Evolutionary conservation across 92 coral and sea anemone genomes (phyloP), one percentile per base, ranked within the genome.

Genomic region (Virgularia gustaviana): DNA sequence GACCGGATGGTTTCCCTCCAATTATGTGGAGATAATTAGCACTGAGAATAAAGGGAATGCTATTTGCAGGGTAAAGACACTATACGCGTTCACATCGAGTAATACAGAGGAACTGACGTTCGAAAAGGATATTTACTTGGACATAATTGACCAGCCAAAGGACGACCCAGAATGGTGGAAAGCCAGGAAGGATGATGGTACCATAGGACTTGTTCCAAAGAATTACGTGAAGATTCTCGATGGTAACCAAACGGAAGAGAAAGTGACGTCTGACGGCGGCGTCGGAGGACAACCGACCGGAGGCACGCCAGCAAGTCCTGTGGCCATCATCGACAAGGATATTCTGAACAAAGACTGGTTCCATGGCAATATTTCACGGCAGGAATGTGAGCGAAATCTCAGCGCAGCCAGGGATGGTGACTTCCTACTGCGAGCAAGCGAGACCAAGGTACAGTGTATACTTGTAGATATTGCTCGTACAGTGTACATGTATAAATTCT

Each of bases 91-190:
- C 82, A 82, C 79, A 30, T 84, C 98, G 2, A 75, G 78, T 30
- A 89, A 85, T 72, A 49, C 77, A 0, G 98, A 89, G 65, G 98
- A 92, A 77, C 79, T 92, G 44, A 81, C 77, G 65, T 92, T 92
- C 71, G 87, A 84, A 57, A 89, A 89, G 72, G 96, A 86, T 73
- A 89, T 88, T 65, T 66, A 77, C 0, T 83, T 92, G 67, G 94
- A 92, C 63, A 83, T 92, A 65, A 63, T 92, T 45, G 87, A 78
- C 29, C 95, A 92, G 72, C 98, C 98, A 1, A 85, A 78, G 30
- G 91, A 87, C 30, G 98, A 92, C 65, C 98, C 98, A 0, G 98
- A 92, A 22, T 92, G 98, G 98, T 92, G 98, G 98, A 71, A 71
- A 27, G 98, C 98, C 3, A 75, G 81, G 58, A 92, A 87, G 71